Conservation (phyloP, 35 echinoderm and acorn worm genomes). For the Diadema setosum region DNA sequence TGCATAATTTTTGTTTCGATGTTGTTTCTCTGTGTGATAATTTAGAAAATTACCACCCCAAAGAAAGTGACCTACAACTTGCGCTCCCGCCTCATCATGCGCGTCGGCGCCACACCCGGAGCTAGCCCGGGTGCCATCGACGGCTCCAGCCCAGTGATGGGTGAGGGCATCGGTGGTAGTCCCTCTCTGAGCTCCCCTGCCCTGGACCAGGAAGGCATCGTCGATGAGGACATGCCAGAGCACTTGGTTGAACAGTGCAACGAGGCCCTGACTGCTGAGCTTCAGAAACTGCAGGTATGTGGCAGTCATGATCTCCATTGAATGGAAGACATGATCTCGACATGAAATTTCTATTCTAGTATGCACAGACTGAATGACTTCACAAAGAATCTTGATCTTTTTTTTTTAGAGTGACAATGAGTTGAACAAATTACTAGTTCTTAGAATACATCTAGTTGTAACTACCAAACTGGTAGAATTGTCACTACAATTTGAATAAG, state of each 20-base stretch:
- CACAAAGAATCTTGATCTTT: too few species aligned
- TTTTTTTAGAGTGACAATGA: too few species aligned
- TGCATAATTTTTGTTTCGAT: too few species aligned
- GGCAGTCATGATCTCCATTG: too few species aligned
- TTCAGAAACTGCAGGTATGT: conserved; percentile 84
- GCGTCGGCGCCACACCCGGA: background rate
- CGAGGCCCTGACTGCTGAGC: conserved; percentile 83
- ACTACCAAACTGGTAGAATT: too few species aligned
- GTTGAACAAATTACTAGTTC: too few species aligned
- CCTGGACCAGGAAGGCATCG: conserved; percentile 49
- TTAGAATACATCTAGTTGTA: too few species aligned
- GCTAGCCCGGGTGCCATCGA: background rate
- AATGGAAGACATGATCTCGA: too few species aligned
- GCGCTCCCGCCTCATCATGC: conserved; percentile 44
- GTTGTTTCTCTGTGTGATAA: background rate
- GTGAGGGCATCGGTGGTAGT: background rate
- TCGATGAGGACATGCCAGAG: conserved; percentile 81
- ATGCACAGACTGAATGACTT: too few species aligned
- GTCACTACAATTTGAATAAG: too few species aligned
- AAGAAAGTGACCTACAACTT: conserved; percentile 69
- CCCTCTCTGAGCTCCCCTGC: background rate
- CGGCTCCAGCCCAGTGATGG: background rate
- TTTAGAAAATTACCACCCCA: conserved; percentile 73
- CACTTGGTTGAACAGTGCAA: conserved; percentile 81
- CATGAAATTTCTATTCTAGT: too few species aligned